Base-by-base conservation (phyloP, 2,797 vertebrate species). In the Carcharodon carcharias region DNA sequence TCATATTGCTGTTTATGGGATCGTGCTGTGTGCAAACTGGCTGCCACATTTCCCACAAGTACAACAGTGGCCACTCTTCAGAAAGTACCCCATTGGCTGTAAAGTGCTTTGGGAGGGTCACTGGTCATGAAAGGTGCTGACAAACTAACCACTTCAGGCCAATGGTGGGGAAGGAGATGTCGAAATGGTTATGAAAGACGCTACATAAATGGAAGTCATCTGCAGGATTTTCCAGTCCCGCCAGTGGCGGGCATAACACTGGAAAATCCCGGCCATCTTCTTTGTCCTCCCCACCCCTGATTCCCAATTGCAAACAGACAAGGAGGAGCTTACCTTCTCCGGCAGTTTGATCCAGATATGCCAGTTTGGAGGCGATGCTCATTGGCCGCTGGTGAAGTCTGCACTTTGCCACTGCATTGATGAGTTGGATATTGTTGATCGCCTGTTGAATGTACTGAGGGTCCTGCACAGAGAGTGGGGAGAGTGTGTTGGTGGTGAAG, bases 401-500 rank as follows among this genome's bases (percentile, higher is more conserved):
- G 8, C 96, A 96, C 21, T 85, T 82, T 1, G 96, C 80, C 35
- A 96, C 21, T 0, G 77, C 82, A 14, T 96, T 54, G 2, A 96
- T 88, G 50, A 96, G 96, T 58, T 50, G 96, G 26, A 96, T 40
- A 11, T 96, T 96, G 58, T 23, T 96, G 96, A 63, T 35, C 0
- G 96, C 96, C n/a, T 91, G 96, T 3, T 96, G 96, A 14, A 88
- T 54, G 50, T 87, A 96, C 21, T 96, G 96, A 9, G 96, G 40
- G 11, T 96, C 96, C 96, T 96, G 96, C 11, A 35, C 14, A 80
- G 11, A 65, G 40, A 45, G 65, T 12, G 8, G 89, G 31, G 0
- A 16, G 6, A 1, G 4, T 26, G 73, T 1, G 0, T 23, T 26
- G 21, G 67, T 35, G 35, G 8, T 77, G 73, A 85, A 45, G 80